These are phyloP conservation scores for Corythornis madagascariensis DNA, from an alignment of 2,113 vertebrate genomes.

Conservation along the genomic window DNA sequence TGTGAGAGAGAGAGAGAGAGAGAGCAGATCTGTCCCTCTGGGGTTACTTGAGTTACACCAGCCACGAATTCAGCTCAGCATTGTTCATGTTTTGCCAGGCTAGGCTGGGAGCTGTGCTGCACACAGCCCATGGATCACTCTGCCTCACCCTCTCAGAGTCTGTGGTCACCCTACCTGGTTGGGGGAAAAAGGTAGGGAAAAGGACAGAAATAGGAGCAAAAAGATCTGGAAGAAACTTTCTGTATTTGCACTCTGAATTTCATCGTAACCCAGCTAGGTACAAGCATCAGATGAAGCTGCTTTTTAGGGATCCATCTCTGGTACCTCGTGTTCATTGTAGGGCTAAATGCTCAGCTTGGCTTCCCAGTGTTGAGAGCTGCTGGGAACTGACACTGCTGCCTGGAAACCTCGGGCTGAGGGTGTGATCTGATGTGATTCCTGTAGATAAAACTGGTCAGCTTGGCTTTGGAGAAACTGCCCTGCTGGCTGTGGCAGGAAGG, in stretches of 20 bases:
- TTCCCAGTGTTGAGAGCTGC: not conserved
- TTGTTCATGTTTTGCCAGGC: not conserved
- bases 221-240: not conserved
- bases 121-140: not conserved
- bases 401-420: not conserved
- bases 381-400: not conserved
- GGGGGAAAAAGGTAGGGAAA: not conserved
- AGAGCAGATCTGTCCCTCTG: not conserved
- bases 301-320: not conserved
- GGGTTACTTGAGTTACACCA: slow-evolving; percentile 16
- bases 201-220: not conserved
- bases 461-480: not conserved
- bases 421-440: not conserved
- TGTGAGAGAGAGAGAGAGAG: too few species aligned
- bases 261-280: not conserved
- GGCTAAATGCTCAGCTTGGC: not conserved
- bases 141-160: slow-evolving; percentile 13
- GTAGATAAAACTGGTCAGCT: not conserved
- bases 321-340: not conserved
- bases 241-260: not conserved
- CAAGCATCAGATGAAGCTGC: not conserved
- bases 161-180: not conserved
- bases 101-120: slow-evolving; percentile 15
- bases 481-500: not conserved
- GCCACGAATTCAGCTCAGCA: not conserved